Evolutionary conservation across 64 coral and sea anemone species (phyloP), one percentile per base, ranked within the genome.

Genomic region (Montipora foliosa): DNA sequence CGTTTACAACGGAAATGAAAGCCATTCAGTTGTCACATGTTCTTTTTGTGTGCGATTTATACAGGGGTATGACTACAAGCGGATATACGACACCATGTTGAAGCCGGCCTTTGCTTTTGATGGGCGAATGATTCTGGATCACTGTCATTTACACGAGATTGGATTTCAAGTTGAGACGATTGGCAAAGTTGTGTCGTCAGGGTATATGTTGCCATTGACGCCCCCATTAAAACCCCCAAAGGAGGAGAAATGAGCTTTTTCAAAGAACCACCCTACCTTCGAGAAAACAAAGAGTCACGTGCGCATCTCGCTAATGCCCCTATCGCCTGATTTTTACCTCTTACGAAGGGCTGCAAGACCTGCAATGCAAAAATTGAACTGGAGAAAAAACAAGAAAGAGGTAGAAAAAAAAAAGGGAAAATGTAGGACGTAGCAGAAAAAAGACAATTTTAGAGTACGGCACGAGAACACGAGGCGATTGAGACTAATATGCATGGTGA

Each of bases 41-140:
- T 7, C 6, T 64, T 64, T 64, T 7, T 16, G 8, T 64, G 4
- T 64, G 61, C 14, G 3, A 16, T 80, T 76, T 58, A 37, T 57
- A 49, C 75, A 99, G 98, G 79, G 79, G n/a, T 96, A 96, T 53
- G 95, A 99, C 59, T 96, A 99, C 76, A 90, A 89, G 61, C 89
- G 90, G 46, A 99, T 99, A 11, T 96, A 99, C 49, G 82, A 94
- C 64, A 85, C 75, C 24, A 99, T 99, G 98, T 47, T 99, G 48
- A 99, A 99, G 37, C 98, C 98, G 55, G 98, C 98, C 6, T 99
- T 99, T 92, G 98, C 93, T 14, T 99, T 99, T 90, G 95, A 99
- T 70, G 98, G 98, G 19, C 92, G 98, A 21, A 96, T 99, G 98
- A 99, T 99, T 75, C 86, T 99, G 12, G 95, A 99, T 60, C 98